Evolutionary conservation across 2,888 invertebrate species (phyloP), one percentile per base, ranked within the genome.

Genomic region (Agrotis segetum): DNA sequence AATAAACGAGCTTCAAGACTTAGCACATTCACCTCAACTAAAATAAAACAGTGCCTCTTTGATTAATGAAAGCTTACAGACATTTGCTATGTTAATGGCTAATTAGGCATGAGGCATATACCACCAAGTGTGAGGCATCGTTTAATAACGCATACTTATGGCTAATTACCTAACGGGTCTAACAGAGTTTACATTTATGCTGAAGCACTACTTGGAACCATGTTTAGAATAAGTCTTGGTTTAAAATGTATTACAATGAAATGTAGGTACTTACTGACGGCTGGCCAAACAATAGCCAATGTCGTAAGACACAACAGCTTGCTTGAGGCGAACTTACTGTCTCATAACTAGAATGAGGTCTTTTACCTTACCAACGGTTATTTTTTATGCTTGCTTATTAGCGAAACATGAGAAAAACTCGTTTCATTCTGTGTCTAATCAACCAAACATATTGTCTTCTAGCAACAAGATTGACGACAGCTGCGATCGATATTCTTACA

Each of bases 151-250:
- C 78, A 61, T 64, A 63, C 63, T 47, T 67, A 75, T 56, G 16
- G 62, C 50, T 78, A 66, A 78, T 71, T 49, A 78, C 62, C 71
- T 78, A 71, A 78, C 78, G 82, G 71, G 21, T 21, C 40, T 24
- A 50, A 34, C 62, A 59, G 34, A 65, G 62, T 66, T 69, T 53
- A 46, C 34, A 69, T 82, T 70, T 70, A 81, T 78, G 82, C 78
- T 66, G 13, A 19, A 62, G 63, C 82, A 82, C 61, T 81, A 59
- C 78, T 70, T 50, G 40, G 53, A 44, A 44, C 29, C 61, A 40
- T 52, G 62, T 59, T 53, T 19, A 17, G 62, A 64, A 82, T 78
- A 62, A 77, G 50, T 61, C n/a, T 14, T 64, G 55, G 52, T 61
- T 24, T 62, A 63, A 76, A 77, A 68, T 76, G 52, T 77, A 62